A percentile compares a stretch with the other conserved stretches of the same genome.
Conservation (phyloP, 2,113 vertebrate genomes). For the Sceloporus undulatus region DNA sequence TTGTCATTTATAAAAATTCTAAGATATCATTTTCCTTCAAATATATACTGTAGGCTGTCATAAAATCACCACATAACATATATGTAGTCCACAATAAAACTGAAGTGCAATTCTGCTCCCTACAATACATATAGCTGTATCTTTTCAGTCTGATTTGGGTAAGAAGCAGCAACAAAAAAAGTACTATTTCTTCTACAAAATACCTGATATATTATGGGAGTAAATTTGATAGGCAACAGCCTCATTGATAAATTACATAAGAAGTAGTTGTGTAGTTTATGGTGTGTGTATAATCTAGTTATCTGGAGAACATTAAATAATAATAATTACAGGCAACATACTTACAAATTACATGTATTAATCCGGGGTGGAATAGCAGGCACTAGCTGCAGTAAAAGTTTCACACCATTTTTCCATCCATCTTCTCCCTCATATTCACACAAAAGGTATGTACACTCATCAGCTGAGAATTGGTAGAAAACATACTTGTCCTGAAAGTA, state of each 20-base stretch:
- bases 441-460: conserved; percentile 91
- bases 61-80: not conserved
- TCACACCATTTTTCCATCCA: conserved; percentile 93
- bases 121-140: not conserved
- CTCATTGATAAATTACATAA: not conserved
- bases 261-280: not conserved
- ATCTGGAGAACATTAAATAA: not conserved
- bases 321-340: conserved; percentile 49
- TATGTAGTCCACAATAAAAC: not conserved
- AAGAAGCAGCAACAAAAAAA: not conserved
- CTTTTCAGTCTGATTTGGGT: not conserved
- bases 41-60: not conserved
- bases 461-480: conserved; percentile 97
- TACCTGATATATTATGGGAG: not conserved
- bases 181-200: not conserved
- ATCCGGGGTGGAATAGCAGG: conserved; percentile 86
- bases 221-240: not conserved
- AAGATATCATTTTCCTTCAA: not conserved
- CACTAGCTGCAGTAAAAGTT: conserved; percentile 90
- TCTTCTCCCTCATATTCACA: conserved; percentile 93
- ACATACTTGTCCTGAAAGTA: conserved; percentile 92
- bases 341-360: conserved; percentile 89
- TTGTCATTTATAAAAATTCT: not conserved
- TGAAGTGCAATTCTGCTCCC: not conserved
- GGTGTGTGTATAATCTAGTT: not conserved